Conservation (phyloP, 1,140 invertebrate species). For the Pogonomyrmex barbatus region DNA sequence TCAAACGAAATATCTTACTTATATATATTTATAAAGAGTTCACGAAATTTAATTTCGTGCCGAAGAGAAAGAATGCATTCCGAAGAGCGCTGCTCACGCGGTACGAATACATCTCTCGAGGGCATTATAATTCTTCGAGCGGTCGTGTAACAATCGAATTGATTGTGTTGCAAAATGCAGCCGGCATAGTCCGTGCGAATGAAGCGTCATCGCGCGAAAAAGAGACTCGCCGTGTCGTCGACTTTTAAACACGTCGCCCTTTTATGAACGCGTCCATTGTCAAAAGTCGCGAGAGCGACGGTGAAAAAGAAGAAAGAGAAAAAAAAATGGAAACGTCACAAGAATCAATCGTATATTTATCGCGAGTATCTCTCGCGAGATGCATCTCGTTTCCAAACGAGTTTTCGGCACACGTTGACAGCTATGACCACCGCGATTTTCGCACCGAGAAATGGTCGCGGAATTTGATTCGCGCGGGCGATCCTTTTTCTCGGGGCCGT, state of each 20-base stretch:
- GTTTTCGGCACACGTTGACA: too few relatives aligned
- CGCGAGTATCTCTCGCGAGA: conserved; percentile 8
- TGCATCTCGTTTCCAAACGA: not conserved
- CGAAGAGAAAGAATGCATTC: not conserved
- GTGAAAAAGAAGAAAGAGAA: not conserved
- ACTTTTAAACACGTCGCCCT: conserved; percentile 7
- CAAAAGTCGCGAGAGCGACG: not conserved
- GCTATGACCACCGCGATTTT: not conserved
- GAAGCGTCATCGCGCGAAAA: conserved; percentile 26
- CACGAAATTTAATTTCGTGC: not conserved
- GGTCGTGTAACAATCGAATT: conserved; percentile 29
- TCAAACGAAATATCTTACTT: not conserved
- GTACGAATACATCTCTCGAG: not conserved
- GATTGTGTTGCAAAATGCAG: conserved; percentile 38
- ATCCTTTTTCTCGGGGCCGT: not conserved
- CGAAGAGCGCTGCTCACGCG: not conserved
- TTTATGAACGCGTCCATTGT: conserved; percentile 43
- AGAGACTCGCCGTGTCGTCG: not conserved
- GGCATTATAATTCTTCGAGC: not conserved
- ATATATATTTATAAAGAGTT: not conserved
- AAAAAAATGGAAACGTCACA: not conserved
- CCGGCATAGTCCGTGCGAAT: not conserved
- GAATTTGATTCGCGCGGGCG: not conserved
- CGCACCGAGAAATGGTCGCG: not conserved
- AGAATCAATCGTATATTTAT: conserved; percentile 12